phyloP scores from a whole-genome alignment of 2,797 vertebrate species.

The Denticeps clupeoides region DNA sequence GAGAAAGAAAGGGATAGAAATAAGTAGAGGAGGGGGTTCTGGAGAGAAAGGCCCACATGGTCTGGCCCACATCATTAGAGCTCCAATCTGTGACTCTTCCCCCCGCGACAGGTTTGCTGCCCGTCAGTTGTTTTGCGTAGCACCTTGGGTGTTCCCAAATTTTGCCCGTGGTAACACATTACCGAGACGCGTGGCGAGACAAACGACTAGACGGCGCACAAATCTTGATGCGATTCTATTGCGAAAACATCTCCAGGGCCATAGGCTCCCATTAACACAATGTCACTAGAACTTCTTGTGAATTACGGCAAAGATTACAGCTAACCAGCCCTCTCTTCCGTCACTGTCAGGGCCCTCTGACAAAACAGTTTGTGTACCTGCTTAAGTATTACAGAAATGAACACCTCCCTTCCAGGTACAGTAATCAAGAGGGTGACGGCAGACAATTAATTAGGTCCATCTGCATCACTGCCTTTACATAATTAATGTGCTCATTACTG shows the following conservation, averaged over 20 bases:
- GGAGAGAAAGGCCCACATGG: background rate
- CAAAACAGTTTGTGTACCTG: slow-evolving; percentile 70
- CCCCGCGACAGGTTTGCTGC: slow-evolving; percentile 62
- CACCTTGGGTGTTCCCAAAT: slow-evolving; percentile 72
- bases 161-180: slow-evolving; percentile 69
- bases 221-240: slow-evolving; percentile 70
- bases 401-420: slow-evolving; percentile 71
- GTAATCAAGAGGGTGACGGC: slow-evolving; percentile 67
- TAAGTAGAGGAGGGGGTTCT: slow-evolving; percentile 50
- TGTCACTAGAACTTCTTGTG: slow-evolving; percentile 66
- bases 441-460: slow-evolving; percentile 79
- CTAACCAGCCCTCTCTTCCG: slow-evolving; percentile 50
- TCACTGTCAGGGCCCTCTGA: slow-evolving; percentile 64
- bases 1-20: slow-evolving; percentile 28
- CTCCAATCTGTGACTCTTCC: slow-evolving; percentile 2
- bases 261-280: slow-evolving; percentile 66
- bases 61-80: background rate
- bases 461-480: slow-evolving; percentile 64
- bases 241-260: slow-evolving; percentile 75
- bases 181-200: slow-evolving; percentile 64
- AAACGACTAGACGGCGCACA: slow-evolving; percentile 59
- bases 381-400: slow-evolving; percentile 73
- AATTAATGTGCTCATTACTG: slow-evolving; percentile 76
- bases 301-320: slow-evolving; percentile 63
- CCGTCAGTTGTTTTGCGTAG: slow-evolving; percentile 51